phyloP scores from a whole-genome alignment of 2,797 vertebrate genomes.

The Ctenosaura bakeri region DNA sequence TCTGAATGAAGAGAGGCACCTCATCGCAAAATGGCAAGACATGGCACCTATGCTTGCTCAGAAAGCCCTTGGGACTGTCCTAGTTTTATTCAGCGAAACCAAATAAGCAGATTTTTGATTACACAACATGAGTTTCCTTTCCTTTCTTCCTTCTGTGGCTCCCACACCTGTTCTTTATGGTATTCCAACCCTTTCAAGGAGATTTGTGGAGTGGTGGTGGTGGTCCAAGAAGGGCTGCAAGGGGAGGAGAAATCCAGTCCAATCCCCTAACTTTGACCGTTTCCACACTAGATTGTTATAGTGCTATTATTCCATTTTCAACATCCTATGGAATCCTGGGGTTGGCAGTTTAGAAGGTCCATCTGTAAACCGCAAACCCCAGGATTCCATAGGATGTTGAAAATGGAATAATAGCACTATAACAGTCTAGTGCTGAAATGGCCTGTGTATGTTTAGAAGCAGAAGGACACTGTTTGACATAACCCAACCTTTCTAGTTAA shows the following conservation, averaged over 20 bases:
- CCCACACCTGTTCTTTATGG: neutral
- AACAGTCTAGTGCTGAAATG: too few relatives aligned
- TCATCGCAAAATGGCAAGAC: too few relatives aligned
- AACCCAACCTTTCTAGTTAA: neutral
- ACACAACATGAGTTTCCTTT: neutral
- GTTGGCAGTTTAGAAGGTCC: too few relatives aligned
- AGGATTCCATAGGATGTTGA: too few relatives aligned
- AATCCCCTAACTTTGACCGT: neutral
- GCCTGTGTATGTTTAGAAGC: neutral
- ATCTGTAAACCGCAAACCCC: too few relatives aligned
- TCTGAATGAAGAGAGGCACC: too few relatives aligned
- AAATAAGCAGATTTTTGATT: neutral
- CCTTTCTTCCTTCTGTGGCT: too few relatives aligned
- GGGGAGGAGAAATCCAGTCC: neutral
- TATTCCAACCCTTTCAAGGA: neutral
- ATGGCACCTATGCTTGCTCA: too few relatives aligned
- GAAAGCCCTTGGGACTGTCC: neutral
- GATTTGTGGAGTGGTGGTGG: neutral
- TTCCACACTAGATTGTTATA: too few relatives aligned
- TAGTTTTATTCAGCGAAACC: neutral
- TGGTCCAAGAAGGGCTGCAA: neutral
- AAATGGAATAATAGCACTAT: too few relatives aligned
- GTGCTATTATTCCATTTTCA: too few relatives aligned
- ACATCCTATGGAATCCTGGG: too few relatives aligned
- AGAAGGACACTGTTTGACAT: neutral